Conservation (phyloP, 2,797 vertebrate genomes). For the Neosilurus mollespiculum region DNA sequence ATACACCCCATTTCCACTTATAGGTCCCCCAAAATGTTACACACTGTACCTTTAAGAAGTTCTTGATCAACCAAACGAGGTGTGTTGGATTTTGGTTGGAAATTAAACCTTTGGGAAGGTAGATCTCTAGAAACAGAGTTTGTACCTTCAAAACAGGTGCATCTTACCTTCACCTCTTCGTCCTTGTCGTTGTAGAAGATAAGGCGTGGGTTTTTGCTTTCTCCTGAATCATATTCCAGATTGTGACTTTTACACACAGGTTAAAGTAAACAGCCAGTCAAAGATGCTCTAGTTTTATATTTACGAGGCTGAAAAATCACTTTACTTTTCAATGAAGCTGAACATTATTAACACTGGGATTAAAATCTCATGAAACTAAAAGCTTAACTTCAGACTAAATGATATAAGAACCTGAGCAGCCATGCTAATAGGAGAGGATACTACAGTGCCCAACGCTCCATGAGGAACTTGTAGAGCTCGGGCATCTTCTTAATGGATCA, state of each 20-base stretch:
- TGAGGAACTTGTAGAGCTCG: slow-evolving; percentile 77
- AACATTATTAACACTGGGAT: not conserved
- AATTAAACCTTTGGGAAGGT: too few species aligned
- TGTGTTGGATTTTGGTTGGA: too few species aligned
- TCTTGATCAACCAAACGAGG: too few species aligned
- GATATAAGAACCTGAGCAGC: not conserved
- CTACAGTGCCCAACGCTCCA: slow-evolving; percentile 81
- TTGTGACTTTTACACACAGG: slow-evolving; percentile 73
- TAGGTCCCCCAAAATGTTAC: too few species aligned
- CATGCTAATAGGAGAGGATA: slow-evolving; percentile 70
- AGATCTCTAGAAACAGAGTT: too few species aligned
- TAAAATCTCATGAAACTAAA: not conserved
- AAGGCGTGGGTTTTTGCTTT: slow-evolving; percentile 75
- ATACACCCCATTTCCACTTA: too few species aligned
- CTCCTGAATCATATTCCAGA: slow-evolving; percentile 77
- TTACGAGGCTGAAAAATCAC: not conserved
- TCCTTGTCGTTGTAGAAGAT: slow-evolving; percentile 77
- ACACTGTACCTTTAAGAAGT: too few species aligned
- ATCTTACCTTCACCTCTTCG: slow-evolving; percentile 77
- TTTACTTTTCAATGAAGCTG: not conserved
- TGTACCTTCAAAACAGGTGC: not conserved
- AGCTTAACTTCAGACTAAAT: not conserved
- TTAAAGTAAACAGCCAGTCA: slow-evolving; percentile 65
- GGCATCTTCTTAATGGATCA: slow-evolving; percentile 85
- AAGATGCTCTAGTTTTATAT: not conserved